These are phyloP conservation scores for Siniperca scherzeri DNA, from an alignment of 2,797 vertebrate genomes.

Conservation along the genomic window DNA sequence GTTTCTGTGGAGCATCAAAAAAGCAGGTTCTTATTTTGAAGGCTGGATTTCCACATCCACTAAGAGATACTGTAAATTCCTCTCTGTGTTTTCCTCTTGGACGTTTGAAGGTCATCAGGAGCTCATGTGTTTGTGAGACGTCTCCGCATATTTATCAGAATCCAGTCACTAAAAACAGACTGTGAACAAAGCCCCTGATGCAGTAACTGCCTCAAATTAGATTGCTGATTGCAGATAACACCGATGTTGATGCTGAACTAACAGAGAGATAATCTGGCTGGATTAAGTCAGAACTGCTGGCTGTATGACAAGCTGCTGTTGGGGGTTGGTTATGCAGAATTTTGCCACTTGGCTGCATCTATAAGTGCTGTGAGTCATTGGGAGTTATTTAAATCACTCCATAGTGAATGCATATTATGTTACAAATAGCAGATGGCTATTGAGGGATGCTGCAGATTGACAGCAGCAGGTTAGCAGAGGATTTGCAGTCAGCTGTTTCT, in stretches of 20 bases:
- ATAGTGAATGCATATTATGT: background rate
- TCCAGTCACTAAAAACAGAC: background rate
- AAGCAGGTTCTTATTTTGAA: background rate
- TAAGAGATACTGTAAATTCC: background rate
- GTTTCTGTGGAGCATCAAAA: background rate
- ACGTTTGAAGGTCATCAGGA: slow-evolving; percentile 51
- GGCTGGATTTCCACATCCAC: background rate
- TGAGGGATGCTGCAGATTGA: slow-evolving; percentile 14
- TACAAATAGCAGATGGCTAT: background rate
- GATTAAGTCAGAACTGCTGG: slow-evolving; percentile 54
- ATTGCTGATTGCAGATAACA: slow-evolving; percentile 44
- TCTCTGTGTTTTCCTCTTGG: slow-evolving; percentile 4
- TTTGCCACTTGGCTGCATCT: background rate
- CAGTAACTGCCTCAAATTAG: slow-evolving; percentile 60
- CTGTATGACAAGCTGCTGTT: slow-evolving; percentile 27
- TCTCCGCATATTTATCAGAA: background rate
- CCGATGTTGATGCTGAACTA: slow-evolving; percentile 47
- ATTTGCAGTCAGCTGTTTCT: slow-evolving; percentile 7
- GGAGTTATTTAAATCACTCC: slow-evolving; percentile 4
- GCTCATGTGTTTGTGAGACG: background rate
- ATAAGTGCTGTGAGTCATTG: background rate
- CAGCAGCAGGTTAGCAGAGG: background rate
- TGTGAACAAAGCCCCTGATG: slow-evolving; percentile 26
- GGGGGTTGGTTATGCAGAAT: slow-evolving; percentile 25
- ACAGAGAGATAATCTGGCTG: slow-evolving; percentile 47